Evolutionary conservation across 2,113 vertebrate species (phyloP).

Genomic region (Myxocyprinus asiaticus): DNA sequence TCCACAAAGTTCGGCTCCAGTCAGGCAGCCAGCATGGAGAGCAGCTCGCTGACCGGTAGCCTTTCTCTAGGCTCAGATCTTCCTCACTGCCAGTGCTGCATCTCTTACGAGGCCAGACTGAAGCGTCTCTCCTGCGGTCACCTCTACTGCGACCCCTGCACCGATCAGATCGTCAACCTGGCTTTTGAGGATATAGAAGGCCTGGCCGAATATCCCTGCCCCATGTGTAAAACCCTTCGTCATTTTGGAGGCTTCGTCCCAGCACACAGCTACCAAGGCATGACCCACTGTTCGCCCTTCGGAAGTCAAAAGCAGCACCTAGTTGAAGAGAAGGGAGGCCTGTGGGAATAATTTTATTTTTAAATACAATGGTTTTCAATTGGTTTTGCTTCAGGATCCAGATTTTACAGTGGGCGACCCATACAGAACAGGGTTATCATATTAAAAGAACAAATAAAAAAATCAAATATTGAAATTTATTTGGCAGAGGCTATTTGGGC

Average conservation of each 20-base stretch:
- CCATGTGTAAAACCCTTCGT: conserved; percentile 75
- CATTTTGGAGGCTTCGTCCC: conserved; percentile 65
- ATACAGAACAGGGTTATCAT: no score
- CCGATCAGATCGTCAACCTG: conserved; percentile 78
- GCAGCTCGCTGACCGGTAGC: conserved; percentile 75
- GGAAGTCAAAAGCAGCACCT: conserved; percentile 55
- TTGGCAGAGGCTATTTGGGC: no score
- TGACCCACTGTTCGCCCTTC: conserved; percentile 53
- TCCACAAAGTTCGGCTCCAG: conserved; percentile 63
- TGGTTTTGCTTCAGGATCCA: no score
- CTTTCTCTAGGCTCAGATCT: conserved; percentile 71
- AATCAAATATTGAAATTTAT: no score
- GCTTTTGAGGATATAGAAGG: conserved; percentile 80
- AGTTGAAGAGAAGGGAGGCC: conserved; percentile 62
- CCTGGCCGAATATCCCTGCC: conserved; percentile 76
- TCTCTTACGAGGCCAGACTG: conserved; percentile 68
- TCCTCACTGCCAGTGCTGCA: conserved; percentile 79
- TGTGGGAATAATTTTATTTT: conserved; percentile 53
- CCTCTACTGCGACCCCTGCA: conserved; percentile 74
- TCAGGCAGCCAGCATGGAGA: conserved; percentile 69
- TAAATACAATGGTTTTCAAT: no score
- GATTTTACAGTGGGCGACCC: no score
- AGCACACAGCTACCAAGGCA: conserved; percentile 7
- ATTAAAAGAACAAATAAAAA: neutral
- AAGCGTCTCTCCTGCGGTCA: conserved; percentile 78